Evolutionary conservation across 1,140 invertebrate genomes (phyloP).

Genomic region (Odontomachus brunneus): DNA sequence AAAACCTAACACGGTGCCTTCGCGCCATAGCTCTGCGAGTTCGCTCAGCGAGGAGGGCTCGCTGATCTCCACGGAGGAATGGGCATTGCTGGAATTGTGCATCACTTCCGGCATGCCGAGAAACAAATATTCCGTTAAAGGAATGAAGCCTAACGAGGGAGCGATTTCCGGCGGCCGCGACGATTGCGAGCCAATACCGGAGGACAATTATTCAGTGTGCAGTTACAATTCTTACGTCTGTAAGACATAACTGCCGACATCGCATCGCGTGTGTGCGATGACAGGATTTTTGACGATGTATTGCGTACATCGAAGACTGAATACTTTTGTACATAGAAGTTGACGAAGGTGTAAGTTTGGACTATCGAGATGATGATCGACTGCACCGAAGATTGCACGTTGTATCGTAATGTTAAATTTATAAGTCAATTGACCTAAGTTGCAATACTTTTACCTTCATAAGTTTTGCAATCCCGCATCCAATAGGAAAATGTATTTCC

Average conservation of each 20-base stretch:
- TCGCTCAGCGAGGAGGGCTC: conserved; percentile 54
- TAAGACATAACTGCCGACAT: conserved; percentile 41
- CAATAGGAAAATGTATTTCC: no score
- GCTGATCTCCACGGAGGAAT: conserved; percentile 60
- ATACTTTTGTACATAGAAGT: conserved; percentile 56
- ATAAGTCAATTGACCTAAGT: no score
- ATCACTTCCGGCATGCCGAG: conserved; percentile 62
- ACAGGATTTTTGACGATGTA: background rate
- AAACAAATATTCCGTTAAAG: conserved; percentile 58
- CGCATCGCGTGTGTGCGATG: background rate
- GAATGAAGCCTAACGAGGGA: conserved; percentile 40
- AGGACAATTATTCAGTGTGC: conserved; percentile 68
- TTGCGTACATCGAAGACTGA: conserved; percentile 45
- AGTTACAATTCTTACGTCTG: conserved; percentile 69
- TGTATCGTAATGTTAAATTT: no score
- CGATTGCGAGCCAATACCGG: conserved; percentile 51
- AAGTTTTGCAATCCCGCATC: no score
- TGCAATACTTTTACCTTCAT: no score
- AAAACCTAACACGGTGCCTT: conserved; percentile 43
- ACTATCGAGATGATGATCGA: background rate
- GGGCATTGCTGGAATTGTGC: conserved; percentile 58
- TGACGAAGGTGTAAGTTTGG: conserved; percentile 3
- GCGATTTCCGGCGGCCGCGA: conserved; percentile 22
- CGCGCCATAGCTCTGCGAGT: conserved; percentile 52
- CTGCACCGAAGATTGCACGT: background rate